Percentiles rank a stretch among this genome's conserved stretches.
These are phyloP conservation scores for Catharus ustulatus DNA, from an alignment of 2,797 vertebrate genomes.

Conservation along the genomic window DNA sequence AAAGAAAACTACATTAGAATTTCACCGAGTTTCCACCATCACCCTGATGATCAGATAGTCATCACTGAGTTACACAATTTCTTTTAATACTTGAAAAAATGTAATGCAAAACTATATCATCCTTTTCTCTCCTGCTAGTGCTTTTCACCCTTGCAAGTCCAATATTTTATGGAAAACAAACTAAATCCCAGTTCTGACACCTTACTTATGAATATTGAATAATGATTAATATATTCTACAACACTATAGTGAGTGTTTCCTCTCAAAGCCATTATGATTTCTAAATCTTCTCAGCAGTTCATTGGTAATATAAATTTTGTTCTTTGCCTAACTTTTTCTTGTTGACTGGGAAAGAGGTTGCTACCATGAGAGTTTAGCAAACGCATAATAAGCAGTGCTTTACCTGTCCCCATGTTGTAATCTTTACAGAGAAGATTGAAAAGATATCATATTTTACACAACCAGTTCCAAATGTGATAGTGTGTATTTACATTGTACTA, in stretches of 20 bases:
- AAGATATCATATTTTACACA: background rate
- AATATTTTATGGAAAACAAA: background rate
- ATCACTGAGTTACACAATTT: background rate
- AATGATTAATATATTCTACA: background rate
- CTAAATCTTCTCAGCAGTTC: background rate
- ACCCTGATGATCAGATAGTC: background rate
- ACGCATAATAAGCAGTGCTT: background rate
- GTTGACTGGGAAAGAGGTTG: background rate
- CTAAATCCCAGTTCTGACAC: background rate
- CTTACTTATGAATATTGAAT: background rate
- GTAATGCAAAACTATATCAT: accelerated
- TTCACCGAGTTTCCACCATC: background rate
- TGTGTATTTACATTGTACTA: background rate
- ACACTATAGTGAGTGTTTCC: background rate
- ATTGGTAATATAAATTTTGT: background rate
- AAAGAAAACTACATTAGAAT: background rate
- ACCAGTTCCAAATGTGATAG: background rate
- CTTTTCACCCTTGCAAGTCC: background rate
- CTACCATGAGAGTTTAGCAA: background rate
- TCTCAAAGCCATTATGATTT: background rate
- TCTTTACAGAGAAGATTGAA: background rate
- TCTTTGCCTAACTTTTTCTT: background rate
- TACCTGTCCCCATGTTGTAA: background rate
- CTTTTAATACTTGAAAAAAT: background rate
- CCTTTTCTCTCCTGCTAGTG: background rate